Percentiles rank a stretch among this genome's conserved stretches.
Conservation (phyloP, 1,140 invertebrate species). For the Agraylea sexmaculata region DNA sequence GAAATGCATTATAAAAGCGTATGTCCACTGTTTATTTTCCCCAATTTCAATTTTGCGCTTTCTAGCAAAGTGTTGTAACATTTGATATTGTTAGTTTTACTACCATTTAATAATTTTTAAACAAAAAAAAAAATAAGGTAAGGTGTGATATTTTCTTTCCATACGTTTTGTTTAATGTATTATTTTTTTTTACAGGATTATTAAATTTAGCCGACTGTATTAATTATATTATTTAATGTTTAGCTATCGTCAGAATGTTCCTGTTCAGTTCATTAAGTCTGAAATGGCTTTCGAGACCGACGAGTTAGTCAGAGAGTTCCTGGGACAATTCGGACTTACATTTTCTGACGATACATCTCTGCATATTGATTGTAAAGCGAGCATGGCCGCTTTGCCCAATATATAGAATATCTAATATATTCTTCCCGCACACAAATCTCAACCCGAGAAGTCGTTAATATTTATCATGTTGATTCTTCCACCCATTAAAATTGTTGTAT, state of each 20-base stretch:
- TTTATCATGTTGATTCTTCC: too few species aligned
- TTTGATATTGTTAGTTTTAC: constrained; percentile 16
- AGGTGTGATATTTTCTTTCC: too few species aligned
- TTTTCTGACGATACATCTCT: constrained; percentile 57
- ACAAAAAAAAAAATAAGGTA: too few species aligned
- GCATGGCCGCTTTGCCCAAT: constrained; percentile 48
- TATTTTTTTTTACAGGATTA: constrained; percentile 19
- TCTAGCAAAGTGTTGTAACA: constrained; percentile 7
- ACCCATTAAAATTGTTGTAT: too few species aligned
- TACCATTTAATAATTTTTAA: constrained; percentile 9
- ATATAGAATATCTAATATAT: constrained; percentile 20
- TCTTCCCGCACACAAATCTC: too few species aligned
- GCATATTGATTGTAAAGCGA: constrained; percentile 78
- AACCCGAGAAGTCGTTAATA: too few species aligned
- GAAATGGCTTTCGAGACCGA: constrained; percentile 76
- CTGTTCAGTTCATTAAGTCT: constrained; percentile 70
- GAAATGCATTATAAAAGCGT: constrained; percentile 91
- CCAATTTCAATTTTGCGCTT: neutral
- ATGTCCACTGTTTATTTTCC: constrained; percentile 45
- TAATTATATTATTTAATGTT: constrained; percentile 47
- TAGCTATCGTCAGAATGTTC: constrained; percentile 88
- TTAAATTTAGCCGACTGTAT: constrained; percentile 21
- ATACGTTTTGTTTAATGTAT: constrained; percentile 13
- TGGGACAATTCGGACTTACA: constrained; percentile 66
- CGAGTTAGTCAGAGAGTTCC: constrained; percentile 76